Evolutionary conservation across 37 sponge, comb jelly and placozoan genomes (phyloP).

Genomic region (Crambe crambe): DNA sequence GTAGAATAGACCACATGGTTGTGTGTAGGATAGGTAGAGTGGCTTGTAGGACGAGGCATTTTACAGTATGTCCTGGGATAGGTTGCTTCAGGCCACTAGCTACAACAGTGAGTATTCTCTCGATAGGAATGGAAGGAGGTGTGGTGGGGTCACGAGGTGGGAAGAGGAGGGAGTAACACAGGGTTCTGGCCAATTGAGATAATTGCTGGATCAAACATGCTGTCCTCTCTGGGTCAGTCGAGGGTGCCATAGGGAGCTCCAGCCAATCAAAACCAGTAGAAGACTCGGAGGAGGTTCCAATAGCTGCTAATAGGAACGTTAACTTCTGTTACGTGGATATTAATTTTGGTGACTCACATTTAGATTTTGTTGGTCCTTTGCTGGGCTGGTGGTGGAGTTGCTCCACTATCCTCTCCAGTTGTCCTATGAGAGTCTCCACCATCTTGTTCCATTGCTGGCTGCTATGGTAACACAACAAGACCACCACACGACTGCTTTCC

Average conservation of each 20-base stretch:
- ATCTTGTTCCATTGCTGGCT: conserved; percentile 18
- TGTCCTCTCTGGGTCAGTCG: conserved; percentile 29
- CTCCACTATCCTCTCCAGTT: neutral
- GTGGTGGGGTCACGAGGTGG: neutral
- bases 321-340: too few relatives aligned
- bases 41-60: conserved; percentile 3
- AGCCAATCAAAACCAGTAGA: neutral
- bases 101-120: conserved; percentile 14
- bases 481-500: conserved; percentile 30
- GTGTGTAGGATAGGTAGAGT: conserved; percentile 19
- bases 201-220: conserved; percentile 5
- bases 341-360: neutral
- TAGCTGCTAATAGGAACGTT: too few relatives aligned
- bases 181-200: neutral
- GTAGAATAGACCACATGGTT: conserved; percentile 14
- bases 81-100: conserved; percentile 3
- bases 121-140: conserved; percentile 14
- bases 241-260: neutral
- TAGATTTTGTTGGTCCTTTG: neutral
- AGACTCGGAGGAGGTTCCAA: too few relatives aligned
- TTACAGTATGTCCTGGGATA: neutral
- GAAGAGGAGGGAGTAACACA: conserved; percentile 13
- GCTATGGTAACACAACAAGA: conserved; percentile 8
- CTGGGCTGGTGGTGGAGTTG: neutral
- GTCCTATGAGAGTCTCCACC: neutral